Evolutionary conservation across 1,140 invertebrate species (phyloP).

Genomic region (Drosophila cardini): DNA sequence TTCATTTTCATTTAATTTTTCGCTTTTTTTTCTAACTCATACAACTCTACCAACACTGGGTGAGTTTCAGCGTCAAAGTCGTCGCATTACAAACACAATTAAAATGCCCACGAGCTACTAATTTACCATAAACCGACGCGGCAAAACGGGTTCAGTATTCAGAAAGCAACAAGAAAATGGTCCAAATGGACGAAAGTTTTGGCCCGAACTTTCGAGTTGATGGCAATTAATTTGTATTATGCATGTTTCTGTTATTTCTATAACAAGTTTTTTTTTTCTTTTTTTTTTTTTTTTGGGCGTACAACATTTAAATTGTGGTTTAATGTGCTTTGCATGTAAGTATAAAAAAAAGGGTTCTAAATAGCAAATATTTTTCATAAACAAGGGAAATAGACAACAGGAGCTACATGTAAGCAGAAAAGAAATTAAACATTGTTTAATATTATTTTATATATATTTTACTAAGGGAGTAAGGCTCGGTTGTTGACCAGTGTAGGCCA

Average conservation of each 20-base stretch:
- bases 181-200: slow-evolving; percentile 21
- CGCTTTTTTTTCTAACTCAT: slow-evolving; percentile 73
- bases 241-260: slow-evolving; percentile 66
- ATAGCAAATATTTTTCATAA: slow-evolving; percentile 9
- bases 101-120: slow-evolving; percentile 83
- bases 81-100: slow-evolving; percentile 72
- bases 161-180: slow-evolving; percentile 28
- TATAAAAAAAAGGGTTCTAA: slow-evolving; percentile 10
- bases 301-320: slow-evolving; percentile 36
- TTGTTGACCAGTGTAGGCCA: background rate
- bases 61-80: slow-evolving; percentile 41
- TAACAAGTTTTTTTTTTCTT: slow-evolving; percentile 33
- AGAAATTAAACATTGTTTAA: no score
- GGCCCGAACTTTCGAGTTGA: slow-evolving; percentile 66
- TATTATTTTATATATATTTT: background rate
- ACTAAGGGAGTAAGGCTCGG: background rate
- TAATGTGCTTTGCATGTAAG: slow-evolving; percentile 27
- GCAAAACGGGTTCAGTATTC: slow-evolving; percentile 10
- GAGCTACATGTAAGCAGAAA: no score
- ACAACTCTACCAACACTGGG: slow-evolving; percentile 57
- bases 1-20: slow-evolving; percentile 80
- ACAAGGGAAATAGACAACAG: background rate
- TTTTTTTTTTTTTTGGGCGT: background rate
- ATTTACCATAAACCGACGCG: slow-evolving; percentile 68
- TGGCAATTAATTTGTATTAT: slow-evolving; percentile 83